Conservation (phyloP, 2,888 invertebrate species). For the Drosophila lacicola region DNA sequence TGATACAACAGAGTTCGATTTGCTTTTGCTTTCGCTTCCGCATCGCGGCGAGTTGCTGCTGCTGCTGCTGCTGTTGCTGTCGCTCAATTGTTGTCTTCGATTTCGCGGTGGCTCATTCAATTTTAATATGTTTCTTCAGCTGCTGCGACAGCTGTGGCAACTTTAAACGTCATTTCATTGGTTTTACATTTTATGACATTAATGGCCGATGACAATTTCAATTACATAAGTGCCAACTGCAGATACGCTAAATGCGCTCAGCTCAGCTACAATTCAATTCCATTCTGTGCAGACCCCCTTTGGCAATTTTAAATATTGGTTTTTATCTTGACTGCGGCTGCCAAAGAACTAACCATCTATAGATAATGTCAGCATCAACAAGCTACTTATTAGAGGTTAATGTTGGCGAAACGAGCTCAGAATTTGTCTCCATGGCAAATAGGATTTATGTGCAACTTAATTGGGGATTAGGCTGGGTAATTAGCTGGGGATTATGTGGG, state of each 20-base stretch:
- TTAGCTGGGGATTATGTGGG: slow-evolving; percentile 1
- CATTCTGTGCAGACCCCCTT: not conserved
- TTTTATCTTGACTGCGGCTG: not conserved
- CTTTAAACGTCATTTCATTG: slow-evolving; percentile 42
- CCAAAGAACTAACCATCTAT: not conserved
- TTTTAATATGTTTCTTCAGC: slow-evolving; percentile 40
- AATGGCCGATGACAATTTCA: slow-evolving; percentile 44
- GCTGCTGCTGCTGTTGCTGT: slow-evolving; percentile 32
- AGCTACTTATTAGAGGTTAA: not conserved
- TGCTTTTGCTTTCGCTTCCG: slow-evolving; percentile 55
- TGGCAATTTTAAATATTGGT: not conserved
- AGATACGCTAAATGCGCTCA: not conserved
- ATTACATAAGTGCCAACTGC: slow-evolving; percentile 41
- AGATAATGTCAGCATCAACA: slow-evolving; percentile 1
- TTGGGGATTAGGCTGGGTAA: not conserved
- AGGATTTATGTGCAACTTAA: not conserved
- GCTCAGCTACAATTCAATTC: not conserved
- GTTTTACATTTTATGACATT: slow-evolving; percentile 51
- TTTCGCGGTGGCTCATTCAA: slow-evolving; percentile 47
- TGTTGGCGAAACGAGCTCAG: not conserved
- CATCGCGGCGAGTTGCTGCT: slow-evolving; percentile 25
- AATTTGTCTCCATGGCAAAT: not conserved
- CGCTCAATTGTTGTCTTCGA: slow-evolving; percentile 55
- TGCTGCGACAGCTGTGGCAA: slow-evolving; percentile 27
- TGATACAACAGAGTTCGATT: slow-evolving; percentile 35